Conservation (phyloP, 2,113 vertebrate species). For the Sclerurus mexicanus region DNA sequence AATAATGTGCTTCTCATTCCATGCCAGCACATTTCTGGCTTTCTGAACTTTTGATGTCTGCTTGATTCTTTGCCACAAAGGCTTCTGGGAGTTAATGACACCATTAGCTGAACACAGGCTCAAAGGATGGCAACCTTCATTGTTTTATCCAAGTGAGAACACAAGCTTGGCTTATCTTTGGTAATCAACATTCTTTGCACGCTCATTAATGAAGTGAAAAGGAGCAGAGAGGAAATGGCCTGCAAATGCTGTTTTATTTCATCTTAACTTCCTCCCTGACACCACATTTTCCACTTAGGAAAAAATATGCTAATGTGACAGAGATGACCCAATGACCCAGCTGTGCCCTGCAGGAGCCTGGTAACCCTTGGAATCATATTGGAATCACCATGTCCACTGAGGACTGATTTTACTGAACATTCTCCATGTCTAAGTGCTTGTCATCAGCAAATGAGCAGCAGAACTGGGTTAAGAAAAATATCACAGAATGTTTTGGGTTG, state of each 20-base stretch:
- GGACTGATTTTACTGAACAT: neutral
- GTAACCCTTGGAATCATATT: accelerated
- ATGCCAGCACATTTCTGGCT: slow-evolving; percentile 1
- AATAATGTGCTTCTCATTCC: neutral
- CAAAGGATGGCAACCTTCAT: neutral
- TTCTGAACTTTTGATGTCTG: neutral
- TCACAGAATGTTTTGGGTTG: neutral
- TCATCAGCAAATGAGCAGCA: neutral
- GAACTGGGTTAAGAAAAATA: neutral
- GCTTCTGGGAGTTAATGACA: neutral
- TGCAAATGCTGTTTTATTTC: neutral
- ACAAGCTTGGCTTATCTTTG: neutral
- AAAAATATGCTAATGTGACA: neutral
- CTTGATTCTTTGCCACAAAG: neutral
- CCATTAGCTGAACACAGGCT: neutral
- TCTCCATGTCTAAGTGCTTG: neutral
- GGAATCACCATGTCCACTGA: accelerated
- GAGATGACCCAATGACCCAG: accelerated
- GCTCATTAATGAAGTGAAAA: neutral
- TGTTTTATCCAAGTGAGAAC: neutral
- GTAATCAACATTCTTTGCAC: neutral
- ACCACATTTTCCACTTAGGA: neutral
- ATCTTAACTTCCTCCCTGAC: neutral
- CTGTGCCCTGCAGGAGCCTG: neutral
- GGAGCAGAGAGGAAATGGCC: neutral